Evolutionary conservation across 2,888 invertebrate species (phyloP).

Genomic region (Drosophila mettleri): DNA sequence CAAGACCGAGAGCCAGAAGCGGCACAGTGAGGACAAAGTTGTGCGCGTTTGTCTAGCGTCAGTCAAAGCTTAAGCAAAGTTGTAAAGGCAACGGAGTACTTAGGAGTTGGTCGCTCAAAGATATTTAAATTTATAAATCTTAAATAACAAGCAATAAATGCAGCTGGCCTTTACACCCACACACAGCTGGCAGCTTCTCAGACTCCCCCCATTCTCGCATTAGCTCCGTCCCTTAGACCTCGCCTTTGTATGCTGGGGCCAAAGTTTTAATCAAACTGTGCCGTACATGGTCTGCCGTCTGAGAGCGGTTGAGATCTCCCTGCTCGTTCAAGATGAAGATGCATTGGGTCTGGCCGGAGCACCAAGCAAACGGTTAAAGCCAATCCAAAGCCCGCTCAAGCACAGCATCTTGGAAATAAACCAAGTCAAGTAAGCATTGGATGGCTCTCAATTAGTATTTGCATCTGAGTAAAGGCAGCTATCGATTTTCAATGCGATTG

Average conservation of each 20-base stretch:
- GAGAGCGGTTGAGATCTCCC: constrained; percentile 53
- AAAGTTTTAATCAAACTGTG: constrained; percentile 75
- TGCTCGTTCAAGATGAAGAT: constrained; percentile 11
- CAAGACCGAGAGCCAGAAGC: not conserved
- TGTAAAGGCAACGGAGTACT: constrained; percentile 63
- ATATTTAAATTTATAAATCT: constrained; percentile 78
- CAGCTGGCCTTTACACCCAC: constrained; percentile 38
- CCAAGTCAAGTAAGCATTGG: constrained; percentile 21
- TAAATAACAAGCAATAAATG: constrained; percentile 79
- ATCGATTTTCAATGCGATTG: constrained; percentile 1
- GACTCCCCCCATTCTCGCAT: not conserved
- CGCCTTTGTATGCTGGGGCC: constrained; percentile 7
- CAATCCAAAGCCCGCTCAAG: constrained; percentile 44
- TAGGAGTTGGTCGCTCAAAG: constrained; percentile 74
- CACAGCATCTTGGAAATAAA: constrained; percentile 46
- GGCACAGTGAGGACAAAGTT: constrained; percentile 68
- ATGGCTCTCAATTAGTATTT: constrained; percentile 2
- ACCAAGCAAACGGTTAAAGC: constrained; percentile 1
- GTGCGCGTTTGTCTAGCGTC: constrained; percentile 68
- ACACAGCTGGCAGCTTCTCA: constrained; percentile 1
- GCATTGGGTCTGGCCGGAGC: not conserved
- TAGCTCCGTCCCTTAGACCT: too few species aligned
- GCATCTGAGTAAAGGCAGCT: not conserved
- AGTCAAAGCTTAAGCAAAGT: constrained; percentile 75
- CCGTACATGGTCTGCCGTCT: constrained; percentile 46